Percentiles rank a stretch among this genome's conserved stretches.
Evolutionary conservation across 2,888 invertebrate genomes (phyloP).

Genomic region (Panopea generosa): DNA sequence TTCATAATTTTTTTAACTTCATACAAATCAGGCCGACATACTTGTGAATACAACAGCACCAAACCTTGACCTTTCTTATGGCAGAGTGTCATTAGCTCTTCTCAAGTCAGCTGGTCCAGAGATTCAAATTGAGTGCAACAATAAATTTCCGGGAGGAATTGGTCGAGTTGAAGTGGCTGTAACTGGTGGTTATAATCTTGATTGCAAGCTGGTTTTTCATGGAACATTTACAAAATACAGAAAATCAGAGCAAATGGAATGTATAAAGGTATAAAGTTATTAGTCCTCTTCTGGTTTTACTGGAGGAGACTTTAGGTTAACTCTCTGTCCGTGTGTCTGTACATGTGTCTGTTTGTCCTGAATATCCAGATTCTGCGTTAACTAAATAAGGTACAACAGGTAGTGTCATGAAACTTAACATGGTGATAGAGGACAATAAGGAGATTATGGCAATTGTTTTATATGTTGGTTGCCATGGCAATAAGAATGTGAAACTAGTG

Average conservation of each 20-base stretch:
- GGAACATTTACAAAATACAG: slow-evolving; percentile 9
- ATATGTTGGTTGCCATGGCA: no score
- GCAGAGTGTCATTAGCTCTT: slow-evolving; percentile 58
- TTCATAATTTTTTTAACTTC: no score
- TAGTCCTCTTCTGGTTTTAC: no score
- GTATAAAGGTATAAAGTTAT: slow-evolving; percentile 7
- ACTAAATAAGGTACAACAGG: no score
- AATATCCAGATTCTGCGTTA: no score
- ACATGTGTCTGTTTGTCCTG: no score
- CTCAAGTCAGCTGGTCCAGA: slow-evolving; percentile 57
- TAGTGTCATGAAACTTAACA: no score
- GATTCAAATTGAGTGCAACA: slow-evolving; percentile 50
- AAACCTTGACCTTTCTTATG: slow-evolving; percentile 50
- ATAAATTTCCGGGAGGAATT: slow-evolving; percentile 15
- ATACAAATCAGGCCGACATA: slow-evolving; percentile 61
- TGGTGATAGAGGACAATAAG: no score
- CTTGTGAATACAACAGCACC: slow-evolving; percentile 65
- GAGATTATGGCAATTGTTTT: no score
- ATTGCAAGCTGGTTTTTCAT: slow-evolving; percentile 33
- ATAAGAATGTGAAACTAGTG: no score
- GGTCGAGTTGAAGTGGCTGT: not conserved
- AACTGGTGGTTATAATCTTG: slow-evolving; percentile 20
- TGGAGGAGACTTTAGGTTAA: no score
- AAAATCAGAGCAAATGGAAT: not conserved
- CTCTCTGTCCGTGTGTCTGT: no score